Evolutionary conservation across 2,113 vertebrate genomes (phyloP), one percentile per base, ranked within the genome.

Genomic region (Percopsis transmontana): DNA sequence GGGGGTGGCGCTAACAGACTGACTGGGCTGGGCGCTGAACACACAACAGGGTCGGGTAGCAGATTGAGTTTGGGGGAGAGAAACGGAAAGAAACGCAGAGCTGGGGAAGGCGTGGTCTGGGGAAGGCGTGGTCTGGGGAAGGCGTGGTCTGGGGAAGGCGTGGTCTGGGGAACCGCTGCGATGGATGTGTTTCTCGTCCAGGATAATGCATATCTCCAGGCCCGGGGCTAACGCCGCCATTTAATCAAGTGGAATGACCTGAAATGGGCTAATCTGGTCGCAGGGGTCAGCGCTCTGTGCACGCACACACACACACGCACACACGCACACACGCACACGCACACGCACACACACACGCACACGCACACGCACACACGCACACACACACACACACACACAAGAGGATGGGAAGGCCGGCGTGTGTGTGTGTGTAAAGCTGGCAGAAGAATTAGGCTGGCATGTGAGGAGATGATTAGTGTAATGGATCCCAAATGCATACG

Each of bases 221-320:
- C 70, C 57, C 47, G 42, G 66, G 71, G 66, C 61, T 66, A 75
- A 77, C 51, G 77, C 72, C 77, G 72, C 58, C 65, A 69, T 75
- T 80, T 82, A 83, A 85, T 87, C 70, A 85, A 73, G 67, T 76
- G 72, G 72, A 85, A 77, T 75, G 63, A 56, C 57, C 68, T 70
- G 56, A 82, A 87, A 79, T 58, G 4, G 72, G 82, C 76, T 54
- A 77, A 79, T 76, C 77, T 72, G 58, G 62, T 77, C 60, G 78
- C 69, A 67, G 52, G 67, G 71, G 66, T 79, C 57, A 68, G 56
- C 65, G 72, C 48, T 81, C 62, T 66, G 59, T 61, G 67, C 65
- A 52, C 47, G 72, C 66, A 77, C 53, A 16, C 67, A 20, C 21
- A 54, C 40, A 5, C 47, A 20, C 18, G 1, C 11, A 1, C 33